Evolutionary conservation across 2,113 vertebrate species (phyloP), one percentile per base, ranked within the genome.

Genomic region (Genyomyrus donnyi): DNA sequence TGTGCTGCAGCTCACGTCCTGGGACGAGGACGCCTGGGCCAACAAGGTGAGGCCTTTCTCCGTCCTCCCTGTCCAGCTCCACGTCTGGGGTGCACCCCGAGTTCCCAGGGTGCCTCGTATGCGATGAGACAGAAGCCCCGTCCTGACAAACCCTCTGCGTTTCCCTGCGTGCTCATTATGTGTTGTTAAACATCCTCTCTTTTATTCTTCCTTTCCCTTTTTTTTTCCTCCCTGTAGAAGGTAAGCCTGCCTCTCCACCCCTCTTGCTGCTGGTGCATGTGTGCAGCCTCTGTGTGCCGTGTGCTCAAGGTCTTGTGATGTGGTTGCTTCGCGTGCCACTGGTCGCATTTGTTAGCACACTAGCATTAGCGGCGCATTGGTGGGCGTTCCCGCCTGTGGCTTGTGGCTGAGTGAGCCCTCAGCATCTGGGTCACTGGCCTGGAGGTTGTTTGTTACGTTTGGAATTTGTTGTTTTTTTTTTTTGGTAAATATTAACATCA

Each of bases 1-100:
- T 92, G 98, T 99, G 0, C 94, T 99, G 88, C 98, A 99, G 93
- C 98, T 99, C 90, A 99, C 98, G 70, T 98, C 98, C 11, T 99
- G 98, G 98, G 98, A 99, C 74, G 98, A 99, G 93, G 98, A 99
- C 80, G 97, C 98, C 84, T 99, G 98, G 98, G 98, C 98, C 0
- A 99, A 98, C 94, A 99, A 99, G 96, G 98, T 98, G 93, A 5
- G 91, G 42, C 27, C 85, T 24, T 49, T 0, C 27, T 52, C 85
- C 48, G 4, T 17, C n/a, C n/a, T 5, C 62, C 24, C 53, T 88
- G 42, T 84, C 85, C 19, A 46, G 83, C 83, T 13, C 31, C 2
- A n/a, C 2, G 19, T 48, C 19, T 48, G 83, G 3, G 17, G 21
- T 13, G 83, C 42, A 9, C 45, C 19, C 24, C 24, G 2, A 0